Evolutionary conservation across 2,888 invertebrate species (phyloP), one percentile per base, ranked within the genome.

Genomic region (Thysanoteuthis rhombus): DNA sequence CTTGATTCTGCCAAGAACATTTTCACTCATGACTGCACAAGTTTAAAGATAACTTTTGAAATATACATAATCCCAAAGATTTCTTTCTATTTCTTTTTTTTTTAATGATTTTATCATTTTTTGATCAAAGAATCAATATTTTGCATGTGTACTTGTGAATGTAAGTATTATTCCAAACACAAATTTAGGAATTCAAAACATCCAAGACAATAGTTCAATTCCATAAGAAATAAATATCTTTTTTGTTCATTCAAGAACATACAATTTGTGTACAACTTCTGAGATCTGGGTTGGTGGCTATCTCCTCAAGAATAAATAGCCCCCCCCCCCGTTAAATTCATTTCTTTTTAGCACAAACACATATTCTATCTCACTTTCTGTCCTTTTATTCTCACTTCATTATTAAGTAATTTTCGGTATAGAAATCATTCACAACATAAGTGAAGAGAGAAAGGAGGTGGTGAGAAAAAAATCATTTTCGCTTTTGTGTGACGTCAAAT

Each of bases 381-480:
- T 75, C 36, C 75, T n/a, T 36, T n/a, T 75, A 36, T n/a, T n/a
- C n/a, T 75, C 75, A 75, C 75, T n/a, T 75, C 75, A 75, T 75
- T 75, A 75, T 75, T 75, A 75, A 75, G 75, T 75, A 75, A 75
- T 75, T 75, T n/a, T 75, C 75, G n/a, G n/a, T n/a, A 75, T 75
- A 36, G 75, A 75, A 75, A 75, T 75, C n/a, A n/a, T 19, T 36
- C 12, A 10, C 10, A 75, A 75, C 36, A 36, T 75, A 75, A 36
- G 75, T 4, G 36, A 75, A 75, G n/a, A 75, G 36, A 75, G n/a
- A n/a, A 16, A 75, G 75, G 19, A 75, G n/a, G 12, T 36, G 32
- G 36, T 10, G 8, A n/a, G 19, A 12, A 75, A n/a, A 36, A 75
- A 36, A 75, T 36, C n/a, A 75, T 16, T 8, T 10, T 75, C 12